Evolutionary conservation across 2,797 vertebrate species (phyloP), one percentile per base, ranked within the genome.

Genomic region (Sardinella longiceps): DNA sequence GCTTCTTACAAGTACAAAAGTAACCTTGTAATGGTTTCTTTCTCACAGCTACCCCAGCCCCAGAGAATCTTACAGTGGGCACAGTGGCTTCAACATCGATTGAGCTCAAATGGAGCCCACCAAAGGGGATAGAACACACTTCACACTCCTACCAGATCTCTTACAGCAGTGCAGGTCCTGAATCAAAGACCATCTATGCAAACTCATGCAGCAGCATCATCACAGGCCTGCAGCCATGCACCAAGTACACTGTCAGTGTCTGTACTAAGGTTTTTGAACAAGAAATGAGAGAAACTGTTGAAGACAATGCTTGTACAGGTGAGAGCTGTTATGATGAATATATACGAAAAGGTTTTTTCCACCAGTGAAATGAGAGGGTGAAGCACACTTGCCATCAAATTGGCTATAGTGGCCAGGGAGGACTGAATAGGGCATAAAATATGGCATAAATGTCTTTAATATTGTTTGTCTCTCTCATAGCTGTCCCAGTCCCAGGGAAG

Each of bases 71-170:
- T 20, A 23, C 20, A 23, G 53, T 58, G 53, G 53, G 53, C 4
- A 20, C 53, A 58, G 53, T 58, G 53, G n/a, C 53, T 58, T 15
- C 53, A 58, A 43, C 56, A n/a, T 82, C 30, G 4, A 33, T 23
- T 7, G 33, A 14, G 15, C 81, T 82, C 1, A 60, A 20, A 18
- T 82, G 81, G 81, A 82, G 23, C 30, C 43, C 25, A 15, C 81
- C 81, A 30, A 56, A 53, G 43, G 81, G 48, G 23, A 82, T 82
- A 56, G 81, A 82, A 3, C 1, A 37, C 12, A 60, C 25, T 45
- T 33, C 14, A 63, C 81, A 82, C 81, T 37, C 3, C 0, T 82
- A 60, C 81, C 53, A 11, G 30, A 23, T 82, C 18, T 63, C 81
- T 18, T 82, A 33, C 33, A 18, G n/a, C 56, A 63, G 81, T 10